Percentiles rank a stretch among this genome's conserved stretches.
Evolutionary conservation across 2,888 invertebrate genomes (phyloP).

Genomic region (Lomographa bimaculata): DNA sequence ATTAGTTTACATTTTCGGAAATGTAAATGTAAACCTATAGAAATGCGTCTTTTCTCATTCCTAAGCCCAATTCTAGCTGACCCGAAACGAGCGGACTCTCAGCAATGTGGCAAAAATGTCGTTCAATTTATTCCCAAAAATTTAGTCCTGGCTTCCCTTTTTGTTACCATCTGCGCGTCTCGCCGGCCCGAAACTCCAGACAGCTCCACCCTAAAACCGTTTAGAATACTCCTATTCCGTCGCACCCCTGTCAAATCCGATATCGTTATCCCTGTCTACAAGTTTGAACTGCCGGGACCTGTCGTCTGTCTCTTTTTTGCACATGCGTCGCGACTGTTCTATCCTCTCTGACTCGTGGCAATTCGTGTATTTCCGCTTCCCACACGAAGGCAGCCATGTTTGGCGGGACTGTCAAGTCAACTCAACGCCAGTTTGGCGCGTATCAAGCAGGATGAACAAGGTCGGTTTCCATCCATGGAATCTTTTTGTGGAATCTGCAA

Average conservation of each 20-base stretch:
- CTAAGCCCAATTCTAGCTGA: slow-evolving; percentile 19
- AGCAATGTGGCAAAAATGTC: slow-evolving; percentile 67
- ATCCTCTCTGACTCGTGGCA: slow-evolving; percentile 76
- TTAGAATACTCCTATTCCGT: slow-evolving; percentile 73
- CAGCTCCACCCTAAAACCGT: slow-evolving; percentile 83
- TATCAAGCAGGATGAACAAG: slow-evolving; percentile 68
- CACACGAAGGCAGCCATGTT: slow-evolving; percentile 81
- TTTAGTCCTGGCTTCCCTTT: slow-evolving; percentile 76
- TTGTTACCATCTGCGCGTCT: slow-evolving; percentile 80
- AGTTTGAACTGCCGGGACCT: slow-evolving; percentile 68
- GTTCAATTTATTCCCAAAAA: slow-evolving; percentile 81
- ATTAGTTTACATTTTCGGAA: too few relatives aligned
- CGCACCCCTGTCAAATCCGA: slow-evolving; percentile 63
- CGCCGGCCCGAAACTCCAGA: slow-evolving; percentile 73
- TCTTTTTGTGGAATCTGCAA: slow-evolving; percentile 45
- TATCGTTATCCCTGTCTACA: slow-evolving; percentile 72
- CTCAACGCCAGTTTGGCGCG: slow-evolving; percentile 81
- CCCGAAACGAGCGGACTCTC: slow-evolving; percentile 38
- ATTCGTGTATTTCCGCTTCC: slow-evolving; percentile 82
- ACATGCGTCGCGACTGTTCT: slow-evolving; percentile 60
- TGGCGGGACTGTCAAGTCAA: slow-evolving; percentile 81
- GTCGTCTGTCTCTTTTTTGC: slow-evolving; percentile 75
- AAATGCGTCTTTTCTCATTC: slow-evolving; percentile 44
- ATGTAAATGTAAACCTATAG: background rate
- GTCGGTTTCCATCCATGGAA: slow-evolving; percentile 62